Evolutionary conservation across 2,797 vertebrate species (phyloP), one percentile per base, ranked within the genome.

Genomic region (Carcharodon carcharias): DNA sequence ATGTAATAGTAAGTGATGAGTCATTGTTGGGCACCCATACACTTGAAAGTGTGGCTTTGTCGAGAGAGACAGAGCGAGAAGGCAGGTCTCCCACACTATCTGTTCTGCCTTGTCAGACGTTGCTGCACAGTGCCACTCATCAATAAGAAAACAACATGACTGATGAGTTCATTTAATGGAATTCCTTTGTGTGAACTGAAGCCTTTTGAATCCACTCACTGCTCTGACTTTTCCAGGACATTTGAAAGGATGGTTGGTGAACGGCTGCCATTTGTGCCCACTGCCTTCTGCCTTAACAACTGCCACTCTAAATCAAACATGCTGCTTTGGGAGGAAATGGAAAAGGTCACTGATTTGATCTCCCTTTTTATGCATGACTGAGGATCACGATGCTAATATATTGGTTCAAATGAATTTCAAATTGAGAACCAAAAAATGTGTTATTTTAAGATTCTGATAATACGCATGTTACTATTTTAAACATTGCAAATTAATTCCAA

Each of bases 1-100:
- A 98, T 99, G 98, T 99, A 99, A 99, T 99, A 99, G 99, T 99
- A 99, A 99, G 98, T 99, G 99, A 99, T 99, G 99, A 99, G 98
- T 99, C 98, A 98, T 99, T 98, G 98, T 98, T 98, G 97, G 96
- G 96, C 96, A 45, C 96, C 96, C 96, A 96, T 96, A 95, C 80
- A 96, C 96, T 96, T 80, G 69, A 95, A 95, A 95, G 94, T 71
- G 69, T 71, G 40, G 1, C 94, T 95, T 50, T 95, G 94, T 95
- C 28, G 31, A 91, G 88, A 61, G 31, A 61, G 88, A n/a, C 21
- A 35, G 54, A 95, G 96, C 97, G 98, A 98, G 98, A 98, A 99
- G 98, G 98, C 98, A 97, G 98, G 97, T 98, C 98, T 98, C 98
- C 96, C 96, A 98, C 98, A 98, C 97, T 98, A 98, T 98, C 98